Evolutionary conservation across 1,140 invertebrate genomes (phyloP).

Genomic region (Zaprionus kolodkinae): DNA sequence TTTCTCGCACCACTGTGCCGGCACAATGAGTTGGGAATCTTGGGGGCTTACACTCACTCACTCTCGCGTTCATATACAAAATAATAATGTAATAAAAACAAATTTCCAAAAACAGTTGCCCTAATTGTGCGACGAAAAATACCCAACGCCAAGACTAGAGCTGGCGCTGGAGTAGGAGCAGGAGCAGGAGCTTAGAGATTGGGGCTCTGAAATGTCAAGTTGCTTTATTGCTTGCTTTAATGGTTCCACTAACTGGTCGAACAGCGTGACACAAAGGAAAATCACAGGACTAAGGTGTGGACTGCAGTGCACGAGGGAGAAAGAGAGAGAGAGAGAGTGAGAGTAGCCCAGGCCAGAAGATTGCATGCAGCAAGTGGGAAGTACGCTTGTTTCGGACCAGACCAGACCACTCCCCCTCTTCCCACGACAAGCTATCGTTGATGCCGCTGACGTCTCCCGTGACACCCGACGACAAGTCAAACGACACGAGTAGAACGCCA

Average conservation of each 20-base stretch:
- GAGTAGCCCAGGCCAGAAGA: slow-evolving; percentile 22
- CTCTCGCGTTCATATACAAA: slow-evolving; percentile 56
- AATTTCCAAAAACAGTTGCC: slow-evolving; percentile 74
- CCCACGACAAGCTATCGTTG: slow-evolving; percentile 42
- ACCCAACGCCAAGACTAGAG: not conserved
- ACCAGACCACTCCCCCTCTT: not conserved
- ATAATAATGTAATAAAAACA: slow-evolving; percentile 75
- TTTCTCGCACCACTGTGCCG: slow-evolving; percentile 17
- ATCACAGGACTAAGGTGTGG: slow-evolving; percentile 44
- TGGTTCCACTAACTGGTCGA: slow-evolving; percentile 46
- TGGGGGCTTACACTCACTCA: not conserved
- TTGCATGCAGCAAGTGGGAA: slow-evolving; percentile 63
- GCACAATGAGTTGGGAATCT: slow-evolving; percentile 4
- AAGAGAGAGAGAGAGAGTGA: not conserved
- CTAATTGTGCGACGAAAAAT: slow-evolving; percentile 62
- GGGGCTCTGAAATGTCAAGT: slow-evolving; percentile 20
- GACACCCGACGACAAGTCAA: slow-evolving; percentile 14
- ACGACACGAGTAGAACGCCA: slow-evolving; percentile 1
- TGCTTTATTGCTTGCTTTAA: slow-evolving; percentile 1
- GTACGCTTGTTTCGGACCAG: slow-evolving; percentile 33
- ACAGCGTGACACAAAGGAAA: slow-evolving; percentile 72
- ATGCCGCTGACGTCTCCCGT: slow-evolving; percentile 27
- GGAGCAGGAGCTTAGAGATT: slow-evolving; percentile 10
- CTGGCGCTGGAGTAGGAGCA: not conserved
- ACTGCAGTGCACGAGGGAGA: slow-evolving; percentile 30